Percentiles rank a stretch among this genome's conserved stretches.
Evolutionary conservation across 2,888 invertebrate species (phyloP).

Genomic region (Agriopis aurantiaria): DNA sequence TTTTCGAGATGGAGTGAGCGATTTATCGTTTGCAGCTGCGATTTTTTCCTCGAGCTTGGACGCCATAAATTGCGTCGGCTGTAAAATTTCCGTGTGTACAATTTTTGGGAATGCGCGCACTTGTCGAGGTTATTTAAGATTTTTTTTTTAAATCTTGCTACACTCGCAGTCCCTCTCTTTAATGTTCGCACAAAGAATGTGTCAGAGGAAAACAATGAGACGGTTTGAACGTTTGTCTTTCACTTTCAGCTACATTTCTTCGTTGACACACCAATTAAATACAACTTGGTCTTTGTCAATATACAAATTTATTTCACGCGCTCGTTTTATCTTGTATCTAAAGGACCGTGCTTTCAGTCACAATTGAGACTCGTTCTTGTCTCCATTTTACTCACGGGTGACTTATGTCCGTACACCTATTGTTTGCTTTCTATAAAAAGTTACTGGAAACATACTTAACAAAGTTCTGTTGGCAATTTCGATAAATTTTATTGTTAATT

Average conservation of each 20-base stretch:
- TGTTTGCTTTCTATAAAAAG: conserved; percentile 4
- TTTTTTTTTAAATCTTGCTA: conserved; percentile 32
- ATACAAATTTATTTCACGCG: conserved; percentile 77
- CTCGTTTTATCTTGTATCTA: conserved; percentile 78
- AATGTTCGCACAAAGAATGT: conserved; percentile 42
- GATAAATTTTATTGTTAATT: neutral
- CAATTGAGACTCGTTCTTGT: conserved; percentile 71
- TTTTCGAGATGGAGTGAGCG: conserved; percentile 65
- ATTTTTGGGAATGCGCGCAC: conserved; percentile 48
- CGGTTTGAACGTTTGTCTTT: conserved; percentile 36
- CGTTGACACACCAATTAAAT: conserved; percentile 76
- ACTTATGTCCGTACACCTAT: conserved; percentile 58
- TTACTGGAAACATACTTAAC: neutral
- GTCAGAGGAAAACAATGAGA: conserved; percentile 50
- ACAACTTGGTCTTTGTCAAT: conserved; percentile 69
- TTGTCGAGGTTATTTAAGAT: conserved; percentile 42
- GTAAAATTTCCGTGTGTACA: conserved; percentile 53
- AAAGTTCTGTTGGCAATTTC: neutral
- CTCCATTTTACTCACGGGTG: conserved; percentile 66
- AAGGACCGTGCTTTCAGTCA: conserved; percentile 76
- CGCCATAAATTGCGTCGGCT: conserved; percentile 61
- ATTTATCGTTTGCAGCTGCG: conserved; percentile 67
- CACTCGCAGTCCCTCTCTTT: conserved; percentile 19
- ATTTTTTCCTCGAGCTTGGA: conserved; percentile 61
- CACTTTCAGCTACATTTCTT: conserved; percentile 46